Evolutionary conservation across 30 jellyfish, hydroid and myxozoan species (phyloP).

Genomic region (Aurelia coerulea): DNA sequence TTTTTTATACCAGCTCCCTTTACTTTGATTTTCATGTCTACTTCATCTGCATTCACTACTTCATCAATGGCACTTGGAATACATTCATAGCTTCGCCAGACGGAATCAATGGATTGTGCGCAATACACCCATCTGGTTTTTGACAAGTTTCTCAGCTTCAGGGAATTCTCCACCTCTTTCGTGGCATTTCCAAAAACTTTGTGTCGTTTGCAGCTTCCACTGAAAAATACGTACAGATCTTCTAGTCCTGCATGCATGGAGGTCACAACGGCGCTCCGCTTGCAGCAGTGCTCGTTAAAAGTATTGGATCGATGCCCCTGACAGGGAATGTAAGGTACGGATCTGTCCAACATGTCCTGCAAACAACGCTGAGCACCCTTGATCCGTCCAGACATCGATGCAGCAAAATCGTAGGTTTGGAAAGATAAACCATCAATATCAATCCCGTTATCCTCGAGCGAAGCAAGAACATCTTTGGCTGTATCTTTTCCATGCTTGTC

Average conservation of each 20-base stretch:
- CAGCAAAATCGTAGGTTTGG: too few relatives aligned
- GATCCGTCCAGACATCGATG: too few relatives aligned
- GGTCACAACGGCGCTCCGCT: conserved; percentile 26
- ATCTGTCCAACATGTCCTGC: conserved; percentile 34
- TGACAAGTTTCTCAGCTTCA: conserved; percentile 40
- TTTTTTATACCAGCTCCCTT: conserved; percentile 46
- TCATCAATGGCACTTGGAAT: conserved; percentile 30
- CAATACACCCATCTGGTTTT: conserved; percentile 48
- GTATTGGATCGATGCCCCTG: conserved; percentile 46
- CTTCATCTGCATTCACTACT: conserved; percentile 27
- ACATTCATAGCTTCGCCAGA: conserved; percentile 37
- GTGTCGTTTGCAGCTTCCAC: conserved; percentile 40
- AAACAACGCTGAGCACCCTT: conserved; percentile 21
- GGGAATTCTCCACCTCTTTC: too few relatives aligned
- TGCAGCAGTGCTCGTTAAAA: conserved; percentile 47
- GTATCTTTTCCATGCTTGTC: conserved; percentile 48
- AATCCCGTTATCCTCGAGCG: too few relatives aligned
- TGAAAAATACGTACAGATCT: conserved; percentile 35
- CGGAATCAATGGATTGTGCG: conserved; percentile 32
- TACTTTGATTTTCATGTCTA: conserved; percentile 30
- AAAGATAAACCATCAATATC: too few relatives aligned
- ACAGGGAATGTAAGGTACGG: conserved; percentile 47
- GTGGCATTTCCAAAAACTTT: too few relatives aligned
- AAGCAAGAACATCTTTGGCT: conserved; percentile 48
- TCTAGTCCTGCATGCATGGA: conserved; percentile 27